These are phyloP conservation scores for Apamea monoglypha DNA, from an alignment of 2,888 invertebrate genomes.

Conservation along the genomic window DNA sequence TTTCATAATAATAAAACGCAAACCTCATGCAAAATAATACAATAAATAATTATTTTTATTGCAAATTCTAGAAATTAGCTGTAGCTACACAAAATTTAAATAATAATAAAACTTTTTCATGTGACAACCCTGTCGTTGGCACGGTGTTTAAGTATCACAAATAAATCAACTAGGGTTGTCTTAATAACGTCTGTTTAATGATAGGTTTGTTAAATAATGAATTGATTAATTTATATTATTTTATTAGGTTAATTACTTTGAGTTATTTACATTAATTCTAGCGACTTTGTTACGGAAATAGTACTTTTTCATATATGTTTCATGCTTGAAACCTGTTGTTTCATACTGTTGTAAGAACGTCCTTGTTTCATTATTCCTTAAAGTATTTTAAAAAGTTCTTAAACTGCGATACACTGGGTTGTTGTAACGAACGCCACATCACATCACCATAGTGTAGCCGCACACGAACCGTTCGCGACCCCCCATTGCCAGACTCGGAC, in stretches of 20 bases:
- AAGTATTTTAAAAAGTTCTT: constrained; percentile 35
- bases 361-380: constrained; percentile 41
- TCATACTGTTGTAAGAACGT: constrained; percentile 58
- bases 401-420: background rate
- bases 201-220: constrained; percentile 47
- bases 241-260: constrained; percentile 40
- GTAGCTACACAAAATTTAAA: background rate
- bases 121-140: background rate
- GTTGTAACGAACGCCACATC: background rate
- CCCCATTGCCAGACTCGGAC: background rate
- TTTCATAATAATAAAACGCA: background rate
- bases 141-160: constrained; percentile 20
- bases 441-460: constrained; percentile 21
- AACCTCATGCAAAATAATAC: background rate
- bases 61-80: background rate
- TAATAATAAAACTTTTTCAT: background rate
- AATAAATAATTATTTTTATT: background rate
- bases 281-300: constrained; percentile 7
- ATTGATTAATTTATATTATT: constrained; percentile 49
- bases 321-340: constrained; percentile 60
- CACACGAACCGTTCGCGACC: background rate
- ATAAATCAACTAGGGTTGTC: constrained; percentile 38
- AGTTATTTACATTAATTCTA: constrained; percentile 34
- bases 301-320: constrained; percentile 43
- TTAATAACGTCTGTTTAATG: constrained; percentile 23